A percentile compares a stretch with the other conserved stretches of the same genome.
These are phyloP conservation scores for Sterrhoptilus dennistouni DNA, from an alignment of 2,113 vertebrate species.

Conservation along the genomic window DNA sequence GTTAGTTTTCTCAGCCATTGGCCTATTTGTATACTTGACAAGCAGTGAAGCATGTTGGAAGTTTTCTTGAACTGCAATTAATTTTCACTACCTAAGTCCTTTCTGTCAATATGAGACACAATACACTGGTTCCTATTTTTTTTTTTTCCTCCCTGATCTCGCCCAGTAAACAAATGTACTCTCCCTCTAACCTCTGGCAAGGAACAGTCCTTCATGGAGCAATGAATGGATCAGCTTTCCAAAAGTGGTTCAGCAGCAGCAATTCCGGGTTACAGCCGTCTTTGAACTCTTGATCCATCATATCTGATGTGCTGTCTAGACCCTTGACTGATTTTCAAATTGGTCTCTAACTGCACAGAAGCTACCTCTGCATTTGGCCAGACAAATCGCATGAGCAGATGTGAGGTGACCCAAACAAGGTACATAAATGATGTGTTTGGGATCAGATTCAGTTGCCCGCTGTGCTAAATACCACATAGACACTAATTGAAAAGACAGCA, in stretches of 20 bases:
- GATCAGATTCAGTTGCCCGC: background rate
- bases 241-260: background rate
- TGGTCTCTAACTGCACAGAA: background rate
- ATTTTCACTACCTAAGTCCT: background rate
- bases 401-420: conserved; percentile 1
- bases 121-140: too few species aligned
- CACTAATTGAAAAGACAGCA: conserved; percentile 13
- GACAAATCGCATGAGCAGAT: conserved; percentile 13
- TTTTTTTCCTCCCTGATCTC: accelerated
- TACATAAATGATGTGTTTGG: background rate
- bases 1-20: background rate
- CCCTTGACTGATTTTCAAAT: background rate
- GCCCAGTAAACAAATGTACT: background rate
- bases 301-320: background rate
- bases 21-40: background rate
- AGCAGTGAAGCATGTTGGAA: background rate
- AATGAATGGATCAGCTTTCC: background rate
- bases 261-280: background rate
- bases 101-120: background rate
- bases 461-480: background rate
- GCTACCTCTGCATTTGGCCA: background rate
- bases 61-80: background rate
- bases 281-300: conserved; percentile 2
- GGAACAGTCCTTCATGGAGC: background rate
- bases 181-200: background rate